Evolutionary conservation across 2,888 invertebrate genomes (phyloP), one percentile per base, ranked within the genome.

Genomic region (Cataglyphis albicans): DNA sequence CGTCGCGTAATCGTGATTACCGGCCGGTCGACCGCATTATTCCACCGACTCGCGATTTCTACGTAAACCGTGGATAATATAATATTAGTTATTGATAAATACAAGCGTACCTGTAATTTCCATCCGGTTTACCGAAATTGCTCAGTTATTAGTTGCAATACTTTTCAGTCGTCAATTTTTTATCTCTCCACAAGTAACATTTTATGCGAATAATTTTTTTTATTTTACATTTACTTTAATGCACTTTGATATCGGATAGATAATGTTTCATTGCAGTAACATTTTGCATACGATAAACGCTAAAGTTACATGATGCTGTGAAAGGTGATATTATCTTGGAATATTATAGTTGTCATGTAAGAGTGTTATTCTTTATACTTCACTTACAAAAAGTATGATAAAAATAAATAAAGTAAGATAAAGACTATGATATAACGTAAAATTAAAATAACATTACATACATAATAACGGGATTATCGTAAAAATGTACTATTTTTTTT

Each of bases 11-110:
- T 72, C 59, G 32, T 41, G 59, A 78, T 72, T 78, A 78, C 21
- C n/a, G 32, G 18, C 29, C 55, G 38, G 7, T 32, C 41, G 21
- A 72, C 59, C 73, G 25, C 18, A 72, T 78, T 72, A 78, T 59
- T 78, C 4, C 35, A 35, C 70, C 57, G 44, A 78, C 44, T 59
- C 32, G 52, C n/a, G 44, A 72, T 72, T 80, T 80, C 12, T 15
- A 25, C 44, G 21, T 80, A 80, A 72, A 72, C 59, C 32, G 59
- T 59, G 78, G 32, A 32, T 72, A 80, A 80, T 59, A 48, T 35
- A 80, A 48, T 44, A 61, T 80, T 59, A 78, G 21, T 59, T 78
- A 72, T 59, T 80, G 73, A 72, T 72, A 61, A 78, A 9, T 70
- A 12, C 72, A 18, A 72, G 15, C 29, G 32, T 18, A 41, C 35